Conservation (phyloP, 1,140 invertebrate species). For the Drosophila sp. region DNA sequence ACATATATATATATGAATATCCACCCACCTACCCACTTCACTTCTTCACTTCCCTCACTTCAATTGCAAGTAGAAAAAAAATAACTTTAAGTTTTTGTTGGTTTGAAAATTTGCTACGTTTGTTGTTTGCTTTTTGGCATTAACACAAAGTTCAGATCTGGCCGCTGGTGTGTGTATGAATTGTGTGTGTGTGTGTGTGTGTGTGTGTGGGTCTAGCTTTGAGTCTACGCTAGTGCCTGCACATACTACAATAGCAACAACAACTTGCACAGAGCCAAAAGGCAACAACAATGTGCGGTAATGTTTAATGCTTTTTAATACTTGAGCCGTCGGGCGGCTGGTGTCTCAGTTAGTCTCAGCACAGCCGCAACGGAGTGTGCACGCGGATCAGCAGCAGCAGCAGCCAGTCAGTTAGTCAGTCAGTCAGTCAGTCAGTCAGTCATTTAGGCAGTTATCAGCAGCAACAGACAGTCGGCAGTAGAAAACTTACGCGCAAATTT, state of each 20-base stretch:
- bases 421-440: conserved; percentile 22
- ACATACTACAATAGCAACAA: conserved; percentile 21
- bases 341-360: conserved; percentile 80
- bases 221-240: conserved; percentile 6
- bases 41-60: conserved; percentile 9
- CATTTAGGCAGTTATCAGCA: conserved; percentile 24
- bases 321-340: conserved; percentile 79
- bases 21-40: conserved; percentile 27
- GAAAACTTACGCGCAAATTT: conserved; percentile 35
- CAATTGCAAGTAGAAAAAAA: conserved; percentile 7
- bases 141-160: conserved; percentile 60
- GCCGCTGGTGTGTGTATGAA: conserved; percentile 4
- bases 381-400: conserved; percentile 71
- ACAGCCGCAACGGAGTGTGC: conserved; percentile 84
- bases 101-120: conserved; percentile 44
- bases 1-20: neutral
- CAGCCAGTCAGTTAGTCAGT: conserved; percentile 24
- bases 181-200: conserved; percentile 38
- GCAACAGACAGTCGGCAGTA: conserved; percentile 14
- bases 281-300: conserved; percentile 51
- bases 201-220: conserved; percentile 9
- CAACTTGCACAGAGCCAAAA: conserved; percentile 27
- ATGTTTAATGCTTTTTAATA: conserved; percentile 84
- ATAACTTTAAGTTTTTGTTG: conserved; percentile 17
- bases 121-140: conserved; percentile 54